Conservation (phyloP, 92 coral and sea anemone genomes). For the Anthopleura xanthogrammica region DNA sequence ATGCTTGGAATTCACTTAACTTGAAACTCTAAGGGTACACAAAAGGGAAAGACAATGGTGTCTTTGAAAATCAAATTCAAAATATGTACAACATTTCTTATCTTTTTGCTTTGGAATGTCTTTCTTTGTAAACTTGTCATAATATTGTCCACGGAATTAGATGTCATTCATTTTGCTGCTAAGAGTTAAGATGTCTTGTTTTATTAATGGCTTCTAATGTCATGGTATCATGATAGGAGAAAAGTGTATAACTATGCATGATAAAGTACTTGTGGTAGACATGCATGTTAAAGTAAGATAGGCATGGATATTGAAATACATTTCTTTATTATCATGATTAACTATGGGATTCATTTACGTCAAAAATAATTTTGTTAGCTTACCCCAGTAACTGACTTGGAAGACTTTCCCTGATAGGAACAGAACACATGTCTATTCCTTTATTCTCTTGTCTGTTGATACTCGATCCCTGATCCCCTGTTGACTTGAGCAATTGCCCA, state of each 20-base stretch:
- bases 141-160: neutral
- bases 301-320: neutral
- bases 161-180: neutral
- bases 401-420: too few species aligned
- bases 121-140: neutral
- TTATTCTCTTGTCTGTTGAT: neutral
- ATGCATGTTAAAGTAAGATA: neutral
- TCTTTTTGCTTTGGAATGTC: constrained; percentile 5
- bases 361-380: too few species aligned
- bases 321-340: neutral
- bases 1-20: constrained; percentile 21
- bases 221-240: too few species aligned
- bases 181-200: neutral
- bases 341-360: too few species aligned
- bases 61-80: constrained; percentile 8
- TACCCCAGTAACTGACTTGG: too few species aligned
- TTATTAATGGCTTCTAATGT: too few species aligned
- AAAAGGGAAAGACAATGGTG: neutral
- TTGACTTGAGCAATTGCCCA: neutral
- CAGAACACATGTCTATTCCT: too few species aligned
- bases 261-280: too few species aligned
- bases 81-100: neutral
- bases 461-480: neutral
- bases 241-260: neutral
- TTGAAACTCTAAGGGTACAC: neutral